Evolutionary conservation across 2,113 vertebrate species (phyloP).

Genomic region (Onychorhynchus coronatus): DNA sequence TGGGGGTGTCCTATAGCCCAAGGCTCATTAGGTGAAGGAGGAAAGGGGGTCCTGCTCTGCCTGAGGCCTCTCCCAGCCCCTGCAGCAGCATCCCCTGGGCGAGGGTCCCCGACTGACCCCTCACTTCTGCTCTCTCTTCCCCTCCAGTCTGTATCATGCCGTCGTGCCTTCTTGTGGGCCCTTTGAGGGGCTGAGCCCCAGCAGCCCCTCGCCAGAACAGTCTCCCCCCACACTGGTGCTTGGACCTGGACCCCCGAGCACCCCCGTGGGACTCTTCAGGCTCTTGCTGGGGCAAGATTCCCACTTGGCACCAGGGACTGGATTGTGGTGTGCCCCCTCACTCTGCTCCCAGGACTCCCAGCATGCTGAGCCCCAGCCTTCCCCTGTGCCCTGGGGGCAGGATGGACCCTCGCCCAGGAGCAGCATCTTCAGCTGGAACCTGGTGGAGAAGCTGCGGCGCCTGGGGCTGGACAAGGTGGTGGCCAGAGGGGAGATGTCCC

Average conservation of each 20-base stretch:
- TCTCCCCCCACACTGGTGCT: background rate
- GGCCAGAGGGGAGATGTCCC: constrained; percentile 65
- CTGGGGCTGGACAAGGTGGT: constrained; percentile 81
- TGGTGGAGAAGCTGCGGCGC: constrained; percentile 79
- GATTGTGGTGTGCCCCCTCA: background rate
- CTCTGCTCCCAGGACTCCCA: background rate
- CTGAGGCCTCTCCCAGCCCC: accelerated
- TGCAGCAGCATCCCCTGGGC: too few relatives aligned
- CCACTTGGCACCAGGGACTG: background rate
- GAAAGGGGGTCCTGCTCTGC: background rate
- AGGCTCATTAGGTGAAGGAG: background rate
- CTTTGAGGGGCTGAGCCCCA: constrained; percentile 72
- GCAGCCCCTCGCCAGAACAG: background rate
- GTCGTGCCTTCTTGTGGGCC: constrained; percentile 80
- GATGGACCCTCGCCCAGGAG: background rate
- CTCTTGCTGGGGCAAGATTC: constrained; percentile 72
- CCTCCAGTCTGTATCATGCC: constrained; percentile 76
- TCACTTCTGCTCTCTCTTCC: background rate
- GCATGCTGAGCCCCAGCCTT: background rate
- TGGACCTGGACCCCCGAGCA: background rate
- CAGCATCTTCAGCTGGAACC: constrained; percentile 78
- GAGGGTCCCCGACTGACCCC: background rate
- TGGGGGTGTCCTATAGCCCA: accelerated
- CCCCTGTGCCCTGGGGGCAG: background rate
- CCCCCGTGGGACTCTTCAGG: constrained; percentile 62